Conservation (phyloP, 2,888 invertebrate species). For the Pyrocoelia pectoralis region DNA sequence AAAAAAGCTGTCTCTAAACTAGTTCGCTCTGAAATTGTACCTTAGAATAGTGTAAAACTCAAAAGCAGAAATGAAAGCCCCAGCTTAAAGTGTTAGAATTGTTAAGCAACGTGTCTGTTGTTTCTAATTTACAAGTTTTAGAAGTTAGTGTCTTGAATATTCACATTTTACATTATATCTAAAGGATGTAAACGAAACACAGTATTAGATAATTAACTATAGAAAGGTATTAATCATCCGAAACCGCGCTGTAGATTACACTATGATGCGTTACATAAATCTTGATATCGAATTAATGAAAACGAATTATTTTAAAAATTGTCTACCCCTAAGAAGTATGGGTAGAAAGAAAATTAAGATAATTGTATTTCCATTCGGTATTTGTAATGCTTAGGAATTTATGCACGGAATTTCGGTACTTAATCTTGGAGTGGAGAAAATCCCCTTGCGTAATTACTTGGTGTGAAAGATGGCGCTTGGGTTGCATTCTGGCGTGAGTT, state of each 20-base stretch:
- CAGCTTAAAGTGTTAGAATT: not conserved
- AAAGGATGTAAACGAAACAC: no score
- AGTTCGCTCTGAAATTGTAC: no score
- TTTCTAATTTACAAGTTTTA: not conserved
- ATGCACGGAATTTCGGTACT: slow-evolving; percentile 58
- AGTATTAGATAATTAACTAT: no score
- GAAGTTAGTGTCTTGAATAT: not conserved
- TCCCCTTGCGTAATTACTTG: slow-evolving; percentile 58
- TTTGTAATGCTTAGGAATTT: slow-evolving; percentile 57
- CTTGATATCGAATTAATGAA: slow-evolving; percentile 35
- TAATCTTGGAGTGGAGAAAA: slow-evolving; percentile 57
- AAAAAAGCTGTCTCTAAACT: no score
- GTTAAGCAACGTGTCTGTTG: not conserved
- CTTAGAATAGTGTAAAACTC: not conserved
- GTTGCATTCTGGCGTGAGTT: slow-evolving; percentile 50
- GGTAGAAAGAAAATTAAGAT: slow-evolving; percentile 58
- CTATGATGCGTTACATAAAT: no score
- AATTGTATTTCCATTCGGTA: slow-evolving; percentile 59
- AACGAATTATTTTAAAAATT: slow-evolving; percentile 50
- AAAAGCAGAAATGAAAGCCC: not conserved
- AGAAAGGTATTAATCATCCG: no score
- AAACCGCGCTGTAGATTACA: no score
- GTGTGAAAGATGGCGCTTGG: slow-evolving; percentile 55
- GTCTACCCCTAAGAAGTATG: slow-evolving; percentile 48
- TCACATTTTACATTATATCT: not conserved